Evolutionary conservation across 2,113 vertebrate species (phyloP), one percentile per base, ranked within the genome.

Genomic region (Caretta caretta): DNA sequence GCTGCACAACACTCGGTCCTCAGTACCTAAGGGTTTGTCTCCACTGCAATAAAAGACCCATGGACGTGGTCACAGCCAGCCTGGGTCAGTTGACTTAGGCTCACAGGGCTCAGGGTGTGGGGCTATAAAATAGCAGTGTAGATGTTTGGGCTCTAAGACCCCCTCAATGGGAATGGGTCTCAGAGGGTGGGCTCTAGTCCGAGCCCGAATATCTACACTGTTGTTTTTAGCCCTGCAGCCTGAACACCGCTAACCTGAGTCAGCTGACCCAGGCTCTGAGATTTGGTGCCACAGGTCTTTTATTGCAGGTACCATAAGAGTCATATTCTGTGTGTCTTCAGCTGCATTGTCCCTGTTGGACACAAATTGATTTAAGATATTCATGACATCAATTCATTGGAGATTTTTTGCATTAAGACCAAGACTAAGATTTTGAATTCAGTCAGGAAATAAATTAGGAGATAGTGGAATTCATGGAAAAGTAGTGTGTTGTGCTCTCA

Each of bases 291-390:
- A 59, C 57, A 29, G 25, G 6, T 69, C n/a, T 69, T 69, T 69
- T 69, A 69, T 69, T 69, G 65, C 35, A 69, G 17, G 16, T 69
- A 10, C 6, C 17, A 9, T 49, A 14, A 42, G 76, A 49, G 17
- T 27, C 0, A 0, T 53, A 27, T 82, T 51, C 50, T 6, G 4
- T 29, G 14, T 53, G 50, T 38, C 46, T 83, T 54, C 20, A 76
- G 2, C 48, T 27, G 1, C 29, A 1, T 65, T 51, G 79, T 72
- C 20, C 24, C n/a, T 42, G 72, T 46, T 76, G n/a, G 24, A 76
- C 24, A 38, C n/a, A 24, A 12, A 76, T 76, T 11, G 46, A 24
- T 46, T 6, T 38, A 29, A 1, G 0, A 7, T 16, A 25, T 2
- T 12, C 5, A 46, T 56, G 27, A 86, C 24, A 5, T 35, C 35